Evolutionary conservation across 2,888 invertebrate species (phyloP), one percentile per base, ranked within the genome.

Genomic region (Tetrapedia diversipes): DNA sequence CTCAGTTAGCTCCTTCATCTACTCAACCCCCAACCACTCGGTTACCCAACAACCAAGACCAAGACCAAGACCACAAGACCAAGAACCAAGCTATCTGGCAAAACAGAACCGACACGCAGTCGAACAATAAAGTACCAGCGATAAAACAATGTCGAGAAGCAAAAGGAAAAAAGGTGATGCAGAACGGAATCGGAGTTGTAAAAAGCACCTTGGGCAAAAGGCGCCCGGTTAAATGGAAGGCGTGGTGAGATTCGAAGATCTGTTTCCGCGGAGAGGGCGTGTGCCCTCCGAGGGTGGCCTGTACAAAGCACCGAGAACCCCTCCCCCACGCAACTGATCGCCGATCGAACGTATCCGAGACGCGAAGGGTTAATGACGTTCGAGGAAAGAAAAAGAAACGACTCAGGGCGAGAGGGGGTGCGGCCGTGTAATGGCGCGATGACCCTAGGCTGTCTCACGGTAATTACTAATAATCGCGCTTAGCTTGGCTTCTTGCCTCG

Each of bases 231-330:
- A 79, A 79, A 69, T 56, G 65, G 68, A 70, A 49, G 79, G 78
- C 79, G 79, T 78, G 78, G 78, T 70, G 34, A 74, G 78, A 78
- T 80, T 51, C 43, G 51, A 63, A 65, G 68, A 68, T 73, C 61
- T 74, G 70, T 64, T 69, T 69, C 64, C 69, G 24, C 51, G 43
- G 29, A 34, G 57, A 32, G 60, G 78, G 74, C 78, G 74, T 74
- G 56, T 49, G 66, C 53, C 67, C 59, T 72, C 53, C 74, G 49
- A 77, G 74, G 79, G 77, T 78, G 79, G 79, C 59, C 75, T 34
- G 32, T 61, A n/a, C 49, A 29, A 49, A 47, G 66, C 47, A 2
- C 3, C 19, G 29, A 32, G 37, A 8, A 11, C 49, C 8, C 49
- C n/a, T n/a, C 39, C 61, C 56, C 37, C 69, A 59, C 49, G 39